Evolutionary conservation across 2,113 vertebrate genomes (phyloP).

Genomic region (Aspiorhynchus laticeps): DNA sequence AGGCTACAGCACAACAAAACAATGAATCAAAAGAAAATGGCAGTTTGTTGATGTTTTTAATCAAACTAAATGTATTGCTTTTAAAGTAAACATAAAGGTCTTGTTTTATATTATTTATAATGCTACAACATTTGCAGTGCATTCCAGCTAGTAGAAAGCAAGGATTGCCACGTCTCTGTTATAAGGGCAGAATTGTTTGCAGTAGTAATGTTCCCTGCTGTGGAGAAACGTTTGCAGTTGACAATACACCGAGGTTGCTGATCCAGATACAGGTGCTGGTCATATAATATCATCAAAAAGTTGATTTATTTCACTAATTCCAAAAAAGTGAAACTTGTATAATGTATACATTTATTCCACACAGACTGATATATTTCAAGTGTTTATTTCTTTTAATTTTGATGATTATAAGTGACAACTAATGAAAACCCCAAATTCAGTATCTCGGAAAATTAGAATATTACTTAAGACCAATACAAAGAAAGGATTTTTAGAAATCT

Average conservation of each 20-base stretch:
- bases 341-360: too few species aligned
- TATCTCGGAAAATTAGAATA: too few species aligned
- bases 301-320: too few species aligned
- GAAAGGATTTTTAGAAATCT: too few species aligned
- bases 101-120: background rate
- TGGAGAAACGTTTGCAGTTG: background rate
- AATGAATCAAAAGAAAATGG: background rate
- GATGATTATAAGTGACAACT: too few species aligned
- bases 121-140: background rate
- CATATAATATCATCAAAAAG: too few species aligned
- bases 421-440: too few species aligned
- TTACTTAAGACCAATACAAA: too few species aligned
- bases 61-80: background rate
- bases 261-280: too few species aligned
- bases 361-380: too few species aligned
- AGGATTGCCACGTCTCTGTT: background rate
- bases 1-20: background rate
- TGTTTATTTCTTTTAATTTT: too few species aligned
- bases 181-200: background rate
- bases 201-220: background rate
- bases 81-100: background rate
- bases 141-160: background rate
- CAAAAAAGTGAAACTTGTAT: too few species aligned
- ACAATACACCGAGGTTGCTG: background rate
- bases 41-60: background rate